Base-by-base conservation (phyloP, 2,113 vertebrate species). In the Brevimyrus niger region DNA sequence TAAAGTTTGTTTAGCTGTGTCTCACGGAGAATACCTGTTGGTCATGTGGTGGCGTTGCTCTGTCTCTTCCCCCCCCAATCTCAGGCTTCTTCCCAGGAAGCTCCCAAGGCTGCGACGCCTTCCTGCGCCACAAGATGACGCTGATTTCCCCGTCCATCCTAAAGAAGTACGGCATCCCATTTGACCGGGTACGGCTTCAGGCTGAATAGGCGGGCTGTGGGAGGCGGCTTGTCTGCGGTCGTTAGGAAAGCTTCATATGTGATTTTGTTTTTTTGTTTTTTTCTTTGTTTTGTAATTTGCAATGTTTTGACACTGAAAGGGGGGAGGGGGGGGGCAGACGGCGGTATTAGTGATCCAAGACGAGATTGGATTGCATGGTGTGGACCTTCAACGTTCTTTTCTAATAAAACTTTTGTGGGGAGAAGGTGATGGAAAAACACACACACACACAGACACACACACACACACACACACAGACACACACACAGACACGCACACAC, bases 71-170 rank as follows among this genome's bases (percentile, higher is more conserved):
- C 0, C 27, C 27, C 0, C 27, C 27, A 35, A 84, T 35, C 44
- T 0, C 93, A 99, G 98, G 98, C 0, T 99, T 99, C 93, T 99
- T 99, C 90, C 98, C 98, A 0, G 98, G 98, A 47, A 99, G 98
- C 93, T 99, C 97, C 88, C 98, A 99, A 95, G 98, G 98, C 80
- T 99, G 98, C 0, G 98, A 99, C 0, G 98, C 98, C 48, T 99
- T 99, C 91, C 97, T 99, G 61, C 96, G 98, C 4, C 98, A 99
- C 95, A 99, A 99, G 96, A 99, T 99, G 98, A 99, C 98, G 0
- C 97, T 99, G 90, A 98, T 99, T 87, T 99, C 98, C 0, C 98
- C 98, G 51, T 99, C 98, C 5, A 99, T 99, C 92, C 93, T 99
- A 92, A 99, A 98, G 96, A 99, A 99, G 90, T 99, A 99, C 0